phyloP scores from a whole-genome alignment of 1,140 invertebrate genomes.

The Kradibia gibbosae region DNA sequence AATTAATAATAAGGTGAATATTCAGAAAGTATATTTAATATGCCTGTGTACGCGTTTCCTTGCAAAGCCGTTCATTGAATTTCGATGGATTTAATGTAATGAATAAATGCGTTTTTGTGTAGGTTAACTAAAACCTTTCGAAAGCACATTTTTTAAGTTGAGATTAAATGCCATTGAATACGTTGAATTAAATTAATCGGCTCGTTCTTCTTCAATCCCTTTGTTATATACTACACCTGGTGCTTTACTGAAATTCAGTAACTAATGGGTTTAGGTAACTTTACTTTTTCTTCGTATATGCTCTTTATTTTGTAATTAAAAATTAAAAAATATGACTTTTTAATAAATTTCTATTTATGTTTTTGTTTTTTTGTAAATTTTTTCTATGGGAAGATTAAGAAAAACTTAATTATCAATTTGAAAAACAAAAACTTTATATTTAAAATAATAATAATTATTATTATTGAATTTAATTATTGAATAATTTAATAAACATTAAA shows the following conservation, averaged over 20 bases:
- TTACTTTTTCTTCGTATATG: background rate
- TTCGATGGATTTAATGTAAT: conserved; percentile 44
- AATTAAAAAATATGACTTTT: background rate
- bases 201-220: conserved; percentile 28
- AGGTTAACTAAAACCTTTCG: conserved; percentile 4
- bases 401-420: too few relatives aligned
- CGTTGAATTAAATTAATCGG: conserved; percentile 44
- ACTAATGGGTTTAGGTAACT: background rate
- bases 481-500: too few relatives aligned
- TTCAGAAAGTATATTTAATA: conserved; percentile 31
- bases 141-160: conserved; percentile 17
- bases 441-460: too few relatives aligned
- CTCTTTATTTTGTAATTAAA: background rate
- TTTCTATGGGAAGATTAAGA: too few relatives aligned
- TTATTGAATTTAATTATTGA: too few relatives aligned
- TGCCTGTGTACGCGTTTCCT: background rate
- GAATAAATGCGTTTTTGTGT: conserved; percentile 35
- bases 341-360: background rate
- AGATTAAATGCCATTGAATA: conserved; percentile 31
- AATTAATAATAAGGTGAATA: too few relatives aligned
- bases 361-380: too few relatives aligned
- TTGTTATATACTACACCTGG: conserved; percentile 33
- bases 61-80: conserved; percentile 28
- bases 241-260: conserved; percentile 22
- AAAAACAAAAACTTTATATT: too few relatives aligned